Conservation (phyloP, 2,888 invertebrate genomes). For the Lacanobia oleracea region DNA sequence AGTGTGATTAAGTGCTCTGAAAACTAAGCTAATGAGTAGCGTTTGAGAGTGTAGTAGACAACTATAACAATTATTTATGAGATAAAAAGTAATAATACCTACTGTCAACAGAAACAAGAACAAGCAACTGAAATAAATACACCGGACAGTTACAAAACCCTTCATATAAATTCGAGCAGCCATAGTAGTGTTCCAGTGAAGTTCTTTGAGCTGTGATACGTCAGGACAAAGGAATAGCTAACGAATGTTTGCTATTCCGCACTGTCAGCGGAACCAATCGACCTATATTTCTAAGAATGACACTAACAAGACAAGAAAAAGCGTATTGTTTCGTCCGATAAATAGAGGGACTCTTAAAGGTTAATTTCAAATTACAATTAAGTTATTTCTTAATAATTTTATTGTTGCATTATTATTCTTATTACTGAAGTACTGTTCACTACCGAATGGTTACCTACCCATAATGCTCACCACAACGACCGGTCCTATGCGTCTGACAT, state of each 20-base stretch:
- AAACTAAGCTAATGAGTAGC: no score
- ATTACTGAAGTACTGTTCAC: no score
- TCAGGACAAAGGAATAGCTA: conserved; percentile 76
- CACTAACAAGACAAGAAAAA: conserved; percentile 42
- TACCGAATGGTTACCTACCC: no score
- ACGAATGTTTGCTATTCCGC: conserved; percentile 76
- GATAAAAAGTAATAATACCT: no score
- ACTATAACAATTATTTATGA: no score
- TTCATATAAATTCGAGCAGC: conserved; percentile 29
- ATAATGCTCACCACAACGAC: no score
- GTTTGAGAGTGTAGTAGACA: no score
- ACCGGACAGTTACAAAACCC: not conserved
- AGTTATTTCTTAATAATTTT: not conserved
- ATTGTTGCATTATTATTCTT: not conserved
- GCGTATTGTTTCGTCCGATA: conserved; percentile 20
- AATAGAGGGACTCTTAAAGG: not conserved
- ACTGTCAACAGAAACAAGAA: no score
- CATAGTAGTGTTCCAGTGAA: conserved; percentile 28
- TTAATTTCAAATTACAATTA: not conserved
- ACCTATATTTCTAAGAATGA: conserved; percentile 63
- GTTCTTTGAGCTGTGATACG: conserved; percentile 46
- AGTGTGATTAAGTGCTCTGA: no score
- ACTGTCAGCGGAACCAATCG: conserved; percentile 69
- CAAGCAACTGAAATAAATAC: not conserved
- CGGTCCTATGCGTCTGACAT: no score